Conservation (phyloP, 2,888 invertebrate genomes). For the Drosophila koepferae region DNA sequence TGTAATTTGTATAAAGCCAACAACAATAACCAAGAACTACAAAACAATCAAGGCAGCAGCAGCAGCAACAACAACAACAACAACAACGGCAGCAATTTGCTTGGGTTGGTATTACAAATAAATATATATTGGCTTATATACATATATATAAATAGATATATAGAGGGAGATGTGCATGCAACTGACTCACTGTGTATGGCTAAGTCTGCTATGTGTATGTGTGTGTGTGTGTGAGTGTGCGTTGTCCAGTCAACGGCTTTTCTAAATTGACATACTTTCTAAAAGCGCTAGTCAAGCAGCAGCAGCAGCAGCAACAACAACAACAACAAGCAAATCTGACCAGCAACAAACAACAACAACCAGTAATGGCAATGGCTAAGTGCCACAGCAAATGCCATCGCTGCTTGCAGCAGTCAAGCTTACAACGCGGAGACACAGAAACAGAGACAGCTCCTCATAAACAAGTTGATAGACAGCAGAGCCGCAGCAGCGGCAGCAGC, state of each 20-base stretch:
- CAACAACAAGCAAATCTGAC: constrained; percentile 42
- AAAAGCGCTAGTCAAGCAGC: constrained; percentile 61
- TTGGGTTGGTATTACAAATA: constrained; percentile 48
- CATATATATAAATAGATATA: constrained; percentile 3
- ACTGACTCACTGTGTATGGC: constrained; percentile 16
- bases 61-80: background rate
- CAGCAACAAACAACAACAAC: constrained; percentile 31
- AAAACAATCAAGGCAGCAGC: background rate
- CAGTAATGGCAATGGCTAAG: constrained; percentile 46
- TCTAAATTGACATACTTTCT: constrained; percentile 81
- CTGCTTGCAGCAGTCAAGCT: constrained; percentile 39
- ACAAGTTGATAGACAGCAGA: constrained; percentile 64
- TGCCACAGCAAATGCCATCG: constrained; percentile 47
- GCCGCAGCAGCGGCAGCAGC: constrained; percentile 7
- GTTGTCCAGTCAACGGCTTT: constrained; percentile 74
- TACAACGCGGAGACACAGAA: constrained; percentile 43
- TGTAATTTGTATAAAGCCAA: constrained; percentile 31
- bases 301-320: constrained; percentile 35
- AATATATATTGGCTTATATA: background rate
- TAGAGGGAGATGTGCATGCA: constrained; percentile 9
- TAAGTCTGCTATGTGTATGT: background rate
- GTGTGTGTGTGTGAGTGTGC: constrained; percentile 9
- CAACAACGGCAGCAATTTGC: constrained; percentile 4
- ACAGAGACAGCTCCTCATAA: constrained; percentile 54
- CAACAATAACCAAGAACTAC: background rate